A percentile compares a stretch with the other conserved stretches of the same genome.
Conservation (phyloP, 2,888 invertebrate species). For the Drosophila cognata region DNA sequence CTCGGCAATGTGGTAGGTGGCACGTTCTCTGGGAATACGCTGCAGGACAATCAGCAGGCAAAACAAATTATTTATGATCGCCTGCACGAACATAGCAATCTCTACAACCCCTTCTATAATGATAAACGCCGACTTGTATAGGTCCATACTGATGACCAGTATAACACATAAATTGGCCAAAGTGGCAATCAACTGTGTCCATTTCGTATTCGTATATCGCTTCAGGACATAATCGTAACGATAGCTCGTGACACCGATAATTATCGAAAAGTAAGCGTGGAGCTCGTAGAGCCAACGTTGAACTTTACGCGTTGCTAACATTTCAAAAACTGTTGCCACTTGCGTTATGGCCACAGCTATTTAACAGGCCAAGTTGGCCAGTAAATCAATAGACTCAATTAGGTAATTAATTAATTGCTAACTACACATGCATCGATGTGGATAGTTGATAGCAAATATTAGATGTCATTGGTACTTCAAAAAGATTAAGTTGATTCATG, state of each 20-base stretch:
- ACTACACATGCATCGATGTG: neutral
- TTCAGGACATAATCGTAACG: constrained; percentile 38
- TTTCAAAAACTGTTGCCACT: constrained; percentile 5
- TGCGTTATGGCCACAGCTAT: neutral
- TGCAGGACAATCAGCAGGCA: constrained; percentile 35
- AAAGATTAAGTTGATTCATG: neutral
- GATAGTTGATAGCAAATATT: neutral
- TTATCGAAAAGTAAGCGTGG: constrained; percentile 35
- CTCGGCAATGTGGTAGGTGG: constrained; percentile 1
- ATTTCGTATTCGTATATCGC: constrained; percentile 17
- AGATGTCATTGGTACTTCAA: neutral
- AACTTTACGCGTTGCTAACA: constrained; percentile 13
- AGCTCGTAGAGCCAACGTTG: constrained; percentile 28
- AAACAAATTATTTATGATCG: constrained; percentile 18
- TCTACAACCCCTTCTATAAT: neutral
- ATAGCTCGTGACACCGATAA: constrained; percentile 47
- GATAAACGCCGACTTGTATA: neutral
- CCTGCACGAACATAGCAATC: neutral
- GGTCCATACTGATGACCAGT: neutral
- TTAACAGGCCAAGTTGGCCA: neutral
- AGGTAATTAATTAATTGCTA: neutral
- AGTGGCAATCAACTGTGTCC: constrained; percentile 32
- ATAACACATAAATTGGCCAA: constrained; percentile 25
- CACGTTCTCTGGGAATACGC: constrained; percentile 29
- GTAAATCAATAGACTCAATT: constrained; percentile 11